Base-by-base conservation (phyloP, 1,140 invertebrate genomes). In the Heliconius hewitsoni region DNA sequence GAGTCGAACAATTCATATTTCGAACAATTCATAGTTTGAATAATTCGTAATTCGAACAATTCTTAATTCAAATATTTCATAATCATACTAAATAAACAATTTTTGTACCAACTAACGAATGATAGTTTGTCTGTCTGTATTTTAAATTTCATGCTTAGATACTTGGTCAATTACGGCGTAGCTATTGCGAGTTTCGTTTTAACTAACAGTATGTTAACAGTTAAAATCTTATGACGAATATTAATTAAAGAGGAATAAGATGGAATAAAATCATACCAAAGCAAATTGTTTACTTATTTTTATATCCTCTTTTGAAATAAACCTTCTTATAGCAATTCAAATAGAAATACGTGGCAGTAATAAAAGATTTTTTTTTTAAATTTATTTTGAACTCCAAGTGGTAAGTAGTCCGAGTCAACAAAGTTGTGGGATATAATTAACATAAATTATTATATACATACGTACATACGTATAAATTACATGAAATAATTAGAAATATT, bases 171-270 rank as follows among this genome's bases (percentile, higher is more conserved):
- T 66, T 66, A 66, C 71, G 71, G 37, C 39, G 71, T 72, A 72
- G 71, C 60, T 66, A 66, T 66, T 66, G 60, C 60, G 11, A 66
- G 23, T 66, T 66, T 66, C 60, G 11, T 66, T 66, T 30, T 30
- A 66, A 66, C 60, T 66, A 66, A 66, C 60, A 66, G 60, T 66
- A 66, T 66, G 60, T 85, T 92, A 90, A 94, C 86, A 87, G 86
- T 93, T 93, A 92, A 82, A 89, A 91, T 94, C 92, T 93, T 94
- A 92, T 94, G 91, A 92, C 85, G 86, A 91, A 87, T 92, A 94
- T 92, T 86, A 89, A 88, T 82, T 90, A 86, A 86, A 87, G 88
- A 88, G 66, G 85, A 89, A 88, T 90, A 93, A 90, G 86, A 91
- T 85, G 88, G 83, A 91, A 91, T 93, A 92, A 92, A 91, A 87